Conservation (phyloP, 1,140 invertebrate genomes). For the Holotrichia oblita region DNA sequence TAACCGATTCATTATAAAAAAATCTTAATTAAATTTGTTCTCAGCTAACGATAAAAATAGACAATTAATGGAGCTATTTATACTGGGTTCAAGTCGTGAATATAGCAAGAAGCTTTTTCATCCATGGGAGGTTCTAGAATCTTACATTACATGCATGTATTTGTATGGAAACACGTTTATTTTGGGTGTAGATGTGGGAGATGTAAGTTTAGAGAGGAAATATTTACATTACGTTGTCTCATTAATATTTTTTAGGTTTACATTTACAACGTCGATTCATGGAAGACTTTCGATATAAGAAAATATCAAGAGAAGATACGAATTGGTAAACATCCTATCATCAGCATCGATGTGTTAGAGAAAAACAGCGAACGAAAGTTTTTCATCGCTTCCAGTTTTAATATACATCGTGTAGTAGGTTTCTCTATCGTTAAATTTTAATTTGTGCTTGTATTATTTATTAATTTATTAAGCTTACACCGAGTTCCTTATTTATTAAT, state of each 20-base stretch:
- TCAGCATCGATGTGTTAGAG: slow-evolving; percentile 54
- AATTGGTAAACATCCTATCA: slow-evolving; percentile 56
- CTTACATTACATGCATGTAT: slow-evolving; percentile 57
- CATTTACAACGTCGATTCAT: slow-evolving; percentile 54
- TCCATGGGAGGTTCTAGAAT: slow-evolving; percentile 55
- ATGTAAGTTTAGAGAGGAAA: slow-evolving; percentile 49
- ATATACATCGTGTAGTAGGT: slow-evolving; percentile 54
- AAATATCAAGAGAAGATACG: slow-evolving; percentile 53
- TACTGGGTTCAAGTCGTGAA: slow-evolving; percentile 49
- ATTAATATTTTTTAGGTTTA: slow-evolving; percentile 52
- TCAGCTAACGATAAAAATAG: slow-evolving; percentile 41
- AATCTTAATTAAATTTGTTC: not conserved
- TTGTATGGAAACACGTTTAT: slow-evolving; percentile 58
- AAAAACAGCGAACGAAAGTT: slow-evolving; percentile 51
- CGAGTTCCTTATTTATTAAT: too few species aligned
- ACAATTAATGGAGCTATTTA: slow-evolving; percentile 56
- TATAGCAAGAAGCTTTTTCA: slow-evolving; percentile 58
- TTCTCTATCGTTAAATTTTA: slow-evolving; percentile 42
- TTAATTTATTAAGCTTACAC: too few species aligned
- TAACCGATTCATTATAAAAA: too few species aligned
- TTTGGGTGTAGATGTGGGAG: slow-evolving; percentile 54
- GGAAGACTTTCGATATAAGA: slow-evolving; percentile 55
- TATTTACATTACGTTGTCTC: not conserved
- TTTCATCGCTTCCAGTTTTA: slow-evolving; percentile 55
- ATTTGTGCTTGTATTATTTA: not conserved